phyloP scores from a whole-genome alignment of 1,140 invertebrate genomes.

The Prorops nasuta region DNA sequence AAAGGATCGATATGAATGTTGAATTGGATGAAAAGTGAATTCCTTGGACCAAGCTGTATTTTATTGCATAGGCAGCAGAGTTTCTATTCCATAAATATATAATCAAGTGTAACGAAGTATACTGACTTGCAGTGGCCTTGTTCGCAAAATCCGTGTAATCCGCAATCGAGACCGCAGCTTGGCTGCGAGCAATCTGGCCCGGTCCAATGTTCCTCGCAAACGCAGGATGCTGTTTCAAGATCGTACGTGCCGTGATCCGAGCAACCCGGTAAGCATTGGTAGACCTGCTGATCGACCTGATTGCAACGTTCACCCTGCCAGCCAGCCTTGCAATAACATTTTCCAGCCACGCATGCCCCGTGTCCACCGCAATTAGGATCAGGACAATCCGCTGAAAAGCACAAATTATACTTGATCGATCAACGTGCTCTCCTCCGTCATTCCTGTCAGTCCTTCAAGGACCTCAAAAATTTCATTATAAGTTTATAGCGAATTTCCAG shows the following conservation, averaged over 20 bases:
- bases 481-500: too few species aligned
- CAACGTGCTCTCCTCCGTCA: too few species aligned
- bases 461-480: constrained; percentile 4
- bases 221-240: constrained; percentile 79
- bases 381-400: constrained; percentile 72
- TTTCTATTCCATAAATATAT: too few species aligned
- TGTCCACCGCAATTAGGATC: constrained; percentile 88
- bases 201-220: constrained; percentile 87
- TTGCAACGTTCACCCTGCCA: constrained; percentile 92
- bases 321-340: constrained; percentile 91
- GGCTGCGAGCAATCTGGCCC: constrained; percentile 89
- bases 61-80: too few species aligned
- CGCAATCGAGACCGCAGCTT: constrained; percentile 88
- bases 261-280: constrained; percentile 85
- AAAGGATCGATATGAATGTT: too few species aligned
- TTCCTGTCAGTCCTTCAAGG: too few species aligned
- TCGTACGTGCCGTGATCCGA: constrained; percentile 89
- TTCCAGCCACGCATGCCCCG: constrained; percentile 88
- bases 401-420: background rate
- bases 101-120: constrained; percentile 6
- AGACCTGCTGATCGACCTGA: constrained; percentile 82
- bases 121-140: constrained; percentile 75
- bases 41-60: too few species aligned
- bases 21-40: too few species aligned
- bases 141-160: constrained; percentile 85